Evolutionary conservation across 2,797 vertebrate species (phyloP).

Genomic region (Zenarchopterus dispar): DNA sequence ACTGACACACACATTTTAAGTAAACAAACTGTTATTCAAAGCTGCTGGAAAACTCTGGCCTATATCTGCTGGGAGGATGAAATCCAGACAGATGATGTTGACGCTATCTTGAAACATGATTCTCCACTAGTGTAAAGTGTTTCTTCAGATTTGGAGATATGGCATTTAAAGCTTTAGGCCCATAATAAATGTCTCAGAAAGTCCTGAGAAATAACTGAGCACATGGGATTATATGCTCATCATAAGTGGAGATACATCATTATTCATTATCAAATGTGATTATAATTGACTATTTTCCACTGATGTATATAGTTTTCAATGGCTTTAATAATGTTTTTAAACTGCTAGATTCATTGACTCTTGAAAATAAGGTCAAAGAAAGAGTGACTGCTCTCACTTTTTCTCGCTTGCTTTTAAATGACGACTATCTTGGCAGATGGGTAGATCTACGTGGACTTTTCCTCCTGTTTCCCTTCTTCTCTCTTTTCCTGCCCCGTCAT

Average conservation of each 20-base stretch:
- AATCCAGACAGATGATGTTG: constrained; percentile 76
- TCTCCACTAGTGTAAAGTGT: constrained; percentile 61
- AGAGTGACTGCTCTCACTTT: no score
- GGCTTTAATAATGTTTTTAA: no score
- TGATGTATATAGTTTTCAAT: no score
- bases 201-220: constrained; percentile 8
- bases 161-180: constrained; percentile 26
- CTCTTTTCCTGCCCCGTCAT: constrained; percentile 22
- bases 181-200: constrained; percentile 17
- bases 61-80: constrained; percentile 79
- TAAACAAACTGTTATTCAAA: constrained; percentile 94
- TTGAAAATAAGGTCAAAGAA: no score
- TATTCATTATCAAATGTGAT: no score
- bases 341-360: no score
- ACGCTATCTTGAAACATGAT: constrained; percentile 61
- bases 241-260: neutral
- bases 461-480: neutral
- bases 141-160: constrained; percentile 60
- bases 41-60: constrained; percentile 82
- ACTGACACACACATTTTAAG: constrained; percentile 82
- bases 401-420: no score
- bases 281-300: no score
- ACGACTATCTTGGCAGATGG: no score
- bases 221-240: neutral
- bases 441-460: neutral